A percentile compares a stretch with the other conserved stretches of the same genome.
Evolutionary conservation across 2,797 vertebrate species (phyloP).

Genomic region (Sarcophilus harrisii): DNA sequence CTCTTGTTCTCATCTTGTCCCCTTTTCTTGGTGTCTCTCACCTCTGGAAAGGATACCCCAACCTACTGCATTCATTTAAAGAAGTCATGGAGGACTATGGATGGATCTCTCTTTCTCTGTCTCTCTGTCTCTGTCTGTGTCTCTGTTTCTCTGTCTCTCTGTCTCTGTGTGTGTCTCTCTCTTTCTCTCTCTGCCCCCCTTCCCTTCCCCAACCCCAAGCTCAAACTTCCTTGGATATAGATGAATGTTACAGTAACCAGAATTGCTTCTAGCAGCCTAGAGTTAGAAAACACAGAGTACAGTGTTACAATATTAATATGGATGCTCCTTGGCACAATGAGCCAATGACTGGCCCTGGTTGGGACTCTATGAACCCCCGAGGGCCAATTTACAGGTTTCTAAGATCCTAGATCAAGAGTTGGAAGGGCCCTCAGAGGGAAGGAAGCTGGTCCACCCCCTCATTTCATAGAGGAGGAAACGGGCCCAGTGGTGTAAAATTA

Average conservation of each 20-base stretch:
- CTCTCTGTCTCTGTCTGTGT: background rate
- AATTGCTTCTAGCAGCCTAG: background rate
- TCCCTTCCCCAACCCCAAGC: background rate
- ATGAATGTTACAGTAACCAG: background rate
- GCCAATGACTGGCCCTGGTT: background rate
- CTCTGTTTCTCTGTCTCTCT: background rate
- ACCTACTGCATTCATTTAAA: background rate
- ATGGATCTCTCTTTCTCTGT: background rate
- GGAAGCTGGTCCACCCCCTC: background rate
- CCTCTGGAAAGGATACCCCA: background rate
- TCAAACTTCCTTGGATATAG: background rate
- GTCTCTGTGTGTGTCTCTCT: no score
- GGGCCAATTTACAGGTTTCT: background rate
- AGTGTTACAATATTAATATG: background rate
- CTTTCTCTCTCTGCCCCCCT: no score
- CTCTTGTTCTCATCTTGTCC: background rate
- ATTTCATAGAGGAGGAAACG: background rate
- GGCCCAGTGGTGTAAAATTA: background rate
- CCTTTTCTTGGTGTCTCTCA: background rate
- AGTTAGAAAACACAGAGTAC: background rate
- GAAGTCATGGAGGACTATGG: background rate
- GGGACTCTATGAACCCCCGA: background rate
- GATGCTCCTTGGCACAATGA: background rate
- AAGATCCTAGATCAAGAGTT: background rate
- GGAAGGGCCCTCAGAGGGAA: background rate